Base-by-base conservation (phyloP, 2,113 vertebrate species). In the Climacteris rufus region DNA sequence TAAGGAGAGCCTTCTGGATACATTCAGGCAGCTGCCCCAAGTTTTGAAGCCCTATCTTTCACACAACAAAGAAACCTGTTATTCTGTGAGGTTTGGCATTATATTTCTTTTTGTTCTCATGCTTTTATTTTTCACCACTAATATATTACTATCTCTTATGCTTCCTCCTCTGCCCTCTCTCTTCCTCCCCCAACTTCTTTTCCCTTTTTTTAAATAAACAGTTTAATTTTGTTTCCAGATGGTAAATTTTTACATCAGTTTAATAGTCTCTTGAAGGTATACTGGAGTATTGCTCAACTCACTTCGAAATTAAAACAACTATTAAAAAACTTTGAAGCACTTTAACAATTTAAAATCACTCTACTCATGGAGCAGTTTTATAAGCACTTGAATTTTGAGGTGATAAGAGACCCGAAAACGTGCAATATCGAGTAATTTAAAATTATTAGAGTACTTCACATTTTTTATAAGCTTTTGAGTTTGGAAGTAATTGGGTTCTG, bases 311-410 rank as follows among this genome's bases (percentile, higher is more conserved):
- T 97, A 97, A 97, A 98, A 94, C 90, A 95, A 96, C 97, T 98
- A 97, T 97, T 98, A 96, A 97, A 98, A 98, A 98, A 98, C 96
- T 98, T 97, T 96, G 96, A 98, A 98, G 96, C 69, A 97, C 94
- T 98, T 98, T 97, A 97, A 97, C 96, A 97, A 97, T 98, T 98
- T 97, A 94, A 97, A 97, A 98, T 98, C 94, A 96, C 94, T 97
- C 90, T 96, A 90, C 94, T 97, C 93, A 96, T 83, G 96, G 93
- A 97, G 90, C 81, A 95, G 95, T 97, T 97, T 98, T 97, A 97
- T 97, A 98, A 98, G 96, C 91, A 98, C 97, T 98, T 98, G 94
- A 98, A 98, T 98, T 98, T 97, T 91, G 93, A 98, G 96, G 96
- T 98, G 97, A 98, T 98, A 97, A 98, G 96, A 98, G 97, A 97